Conservation (phyloP, 2,888 invertebrate genomes). For the Eilema griseolum region DNA sequence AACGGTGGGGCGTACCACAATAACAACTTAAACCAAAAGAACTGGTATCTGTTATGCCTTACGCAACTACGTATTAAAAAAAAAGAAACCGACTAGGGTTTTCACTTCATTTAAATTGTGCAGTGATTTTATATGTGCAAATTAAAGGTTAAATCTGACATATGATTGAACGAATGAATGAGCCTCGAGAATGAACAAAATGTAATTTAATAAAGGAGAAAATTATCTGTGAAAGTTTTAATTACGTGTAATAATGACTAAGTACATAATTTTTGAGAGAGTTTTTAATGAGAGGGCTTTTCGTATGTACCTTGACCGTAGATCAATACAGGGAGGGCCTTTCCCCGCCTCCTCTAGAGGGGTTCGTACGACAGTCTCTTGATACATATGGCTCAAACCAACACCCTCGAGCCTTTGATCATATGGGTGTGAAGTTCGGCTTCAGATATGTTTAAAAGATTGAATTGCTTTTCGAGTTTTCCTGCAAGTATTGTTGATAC, state of each 20-base stretch:
- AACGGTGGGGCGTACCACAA: constrained; percentile 41
- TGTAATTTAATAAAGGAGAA: constrained; percentile 12
- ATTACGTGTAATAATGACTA: constrained; percentile 9
- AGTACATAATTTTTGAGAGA: constrained; percentile 10
- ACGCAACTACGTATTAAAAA: constrained; percentile 44
- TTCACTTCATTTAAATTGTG: constrained; percentile 45
- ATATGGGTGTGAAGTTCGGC: background rate
- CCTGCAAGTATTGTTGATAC: background rate
- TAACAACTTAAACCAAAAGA: constrained; percentile 50
- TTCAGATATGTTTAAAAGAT: background rate
- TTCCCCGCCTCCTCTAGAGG: background rate
- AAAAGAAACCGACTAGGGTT: constrained; percentile 54
- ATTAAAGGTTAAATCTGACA: constrained; percentile 29
- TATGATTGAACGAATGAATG: constrained; percentile 25
- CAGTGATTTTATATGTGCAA: constrained; percentile 33
- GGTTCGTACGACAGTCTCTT: background rate
- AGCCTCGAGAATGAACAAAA: constrained; percentile 14
- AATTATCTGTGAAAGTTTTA: constrained; percentile 17
- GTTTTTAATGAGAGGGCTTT: constrained; percentile 10
- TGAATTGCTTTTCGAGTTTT: background rate
- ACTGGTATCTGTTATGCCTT: constrained; percentile 49
- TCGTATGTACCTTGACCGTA: background rate
- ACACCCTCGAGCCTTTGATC: background rate
- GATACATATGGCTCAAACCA: background rate
- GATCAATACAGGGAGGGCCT: background rate